Evolutionary conservation across 2,888 invertebrate genomes (phyloP).

Genomic region (Hoplodrina ambigua): DNA sequence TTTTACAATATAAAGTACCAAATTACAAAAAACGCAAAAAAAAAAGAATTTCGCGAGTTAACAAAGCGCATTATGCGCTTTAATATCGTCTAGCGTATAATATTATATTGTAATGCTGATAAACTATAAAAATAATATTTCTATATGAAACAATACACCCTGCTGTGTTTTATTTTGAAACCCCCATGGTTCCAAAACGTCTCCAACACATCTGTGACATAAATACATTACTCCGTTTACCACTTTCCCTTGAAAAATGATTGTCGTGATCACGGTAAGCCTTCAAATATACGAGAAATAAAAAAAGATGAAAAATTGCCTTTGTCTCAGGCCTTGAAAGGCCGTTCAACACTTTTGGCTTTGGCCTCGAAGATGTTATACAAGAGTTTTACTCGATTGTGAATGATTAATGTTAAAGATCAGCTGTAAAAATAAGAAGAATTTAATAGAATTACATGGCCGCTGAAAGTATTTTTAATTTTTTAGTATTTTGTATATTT

Average conservation of each 20-base stretch:
- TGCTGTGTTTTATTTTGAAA: background rate
- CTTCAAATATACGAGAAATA: slow-evolving; percentile 36
- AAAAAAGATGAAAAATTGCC: slow-evolving; percentile 53
- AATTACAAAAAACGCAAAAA: no score
- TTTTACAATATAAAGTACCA: no score
- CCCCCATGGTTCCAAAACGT: background rate
- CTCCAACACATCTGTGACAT: slow-evolving; percentile 3
- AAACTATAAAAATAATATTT: no score
- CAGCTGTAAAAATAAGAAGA: slow-evolving; percentile 11
- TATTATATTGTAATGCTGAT: no score
- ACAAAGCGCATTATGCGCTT: no score
- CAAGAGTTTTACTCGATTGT: slow-evolving; percentile 34
- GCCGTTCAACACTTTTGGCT: slow-evolving; percentile 23
- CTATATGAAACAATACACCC: no score
- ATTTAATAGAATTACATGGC: background rate
- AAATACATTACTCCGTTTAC: slow-evolving; percentile 11
- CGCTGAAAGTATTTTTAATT: background rate
- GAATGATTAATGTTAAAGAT: slow-evolving; percentile 31
- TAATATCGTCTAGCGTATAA: no score
- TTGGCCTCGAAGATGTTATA: slow-evolving; percentile 22
- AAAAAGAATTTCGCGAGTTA: no score
- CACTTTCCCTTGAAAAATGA: slow-evolving; percentile 39
- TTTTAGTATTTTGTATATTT: no score
- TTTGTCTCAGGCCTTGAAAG: slow-evolving; percentile 32
- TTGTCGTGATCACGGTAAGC: slow-evolving; percentile 25